These are phyloP conservation scores for Brachymystax lenok DNA, from an alignment of 2,797 vertebrate species.

Conservation along the genomic window DNA sequence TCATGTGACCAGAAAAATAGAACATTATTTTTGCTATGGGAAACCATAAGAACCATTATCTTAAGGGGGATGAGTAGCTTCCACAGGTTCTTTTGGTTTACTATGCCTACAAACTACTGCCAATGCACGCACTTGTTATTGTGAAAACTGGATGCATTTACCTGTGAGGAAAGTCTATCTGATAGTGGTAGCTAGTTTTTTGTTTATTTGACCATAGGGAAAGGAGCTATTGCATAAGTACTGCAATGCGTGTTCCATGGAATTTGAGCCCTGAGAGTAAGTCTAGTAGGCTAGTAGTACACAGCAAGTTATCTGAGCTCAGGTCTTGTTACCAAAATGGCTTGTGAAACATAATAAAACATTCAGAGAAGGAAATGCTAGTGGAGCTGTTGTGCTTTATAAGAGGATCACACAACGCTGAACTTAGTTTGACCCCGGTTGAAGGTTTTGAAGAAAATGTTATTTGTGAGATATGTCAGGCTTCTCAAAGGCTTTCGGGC, in stretches of 20 bases:
- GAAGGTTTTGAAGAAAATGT: constrained; percentile 19
- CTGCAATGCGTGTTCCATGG: neutral
- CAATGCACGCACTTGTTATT: neutral
- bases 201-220: too few relatives aligned
- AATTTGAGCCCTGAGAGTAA: neutral
- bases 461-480: constrained; percentile 2
- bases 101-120: neutral
- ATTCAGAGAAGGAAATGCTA: neutral
- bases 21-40: neutral
- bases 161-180: neutral
- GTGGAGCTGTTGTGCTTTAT: constrained; percentile 9
- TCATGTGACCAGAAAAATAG: neutral
- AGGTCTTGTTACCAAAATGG: neutral
- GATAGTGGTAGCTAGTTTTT: too few relatives aligned
- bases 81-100: neutral
- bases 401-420: constrained; percentile 13
- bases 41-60: neutral
- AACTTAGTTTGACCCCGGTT: constrained; percentile 15
- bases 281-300: neutral
- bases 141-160: neutral
- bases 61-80: neutral
- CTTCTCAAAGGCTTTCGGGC: neutral
- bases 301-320: neutral
- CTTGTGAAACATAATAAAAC: neutral
- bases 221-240: neutral